Evolutionary conservation across 2,888 invertebrate genomes (phyloP), one percentile per base, ranked within the genome.

Genomic region (Dryomyza anilis): DNA sequence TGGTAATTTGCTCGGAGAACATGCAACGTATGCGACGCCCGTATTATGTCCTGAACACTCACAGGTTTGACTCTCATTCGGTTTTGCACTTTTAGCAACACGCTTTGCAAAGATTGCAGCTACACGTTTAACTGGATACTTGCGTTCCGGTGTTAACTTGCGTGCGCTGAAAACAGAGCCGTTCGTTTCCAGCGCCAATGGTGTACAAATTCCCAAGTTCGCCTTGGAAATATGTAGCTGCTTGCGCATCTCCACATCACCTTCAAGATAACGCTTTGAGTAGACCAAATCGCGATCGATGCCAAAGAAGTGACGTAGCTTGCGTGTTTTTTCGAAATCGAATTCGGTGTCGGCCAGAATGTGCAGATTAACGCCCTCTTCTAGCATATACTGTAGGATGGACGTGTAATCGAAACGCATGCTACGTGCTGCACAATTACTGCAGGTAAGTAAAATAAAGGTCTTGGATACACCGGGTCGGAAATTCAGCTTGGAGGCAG

Each of bases 391-490:
- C 84, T 94, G 92, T 76, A 92, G 88, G 65, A 95, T 87, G 27
- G 92, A 92, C 2, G 92, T 89, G 79, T 93, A 94, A 81, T 95
- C 94, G 81, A 92, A 83, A 89, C 93, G 87, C 89, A 92, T 91
- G 71, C 87, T 85, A 45, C 84, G 81, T 4, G 88, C 85, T 69
- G 89, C 87, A 80, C 95, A 95, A 60, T 86, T 86, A 12, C 90
- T 88, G 83, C 95, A 96, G 0, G 94, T 91, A 76, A 96, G 78
- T 46, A 96, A 84, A 67, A 96, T 85, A 69, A 96, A 89, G 3
- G 91, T 91, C 78, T 93, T 91, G 0, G 94, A 91, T 25, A 91
- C 94, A 1, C 92, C 96, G 1, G 94, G 88, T 33, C 95, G 87
- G 86, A 92, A 94, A 65, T 91, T 88, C 53, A 94, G 84, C 66